Evolutionary conservation across 2,888 invertebrate species (phyloP).

Genomic region (Gastracanthus pulcherrimus): DNA sequence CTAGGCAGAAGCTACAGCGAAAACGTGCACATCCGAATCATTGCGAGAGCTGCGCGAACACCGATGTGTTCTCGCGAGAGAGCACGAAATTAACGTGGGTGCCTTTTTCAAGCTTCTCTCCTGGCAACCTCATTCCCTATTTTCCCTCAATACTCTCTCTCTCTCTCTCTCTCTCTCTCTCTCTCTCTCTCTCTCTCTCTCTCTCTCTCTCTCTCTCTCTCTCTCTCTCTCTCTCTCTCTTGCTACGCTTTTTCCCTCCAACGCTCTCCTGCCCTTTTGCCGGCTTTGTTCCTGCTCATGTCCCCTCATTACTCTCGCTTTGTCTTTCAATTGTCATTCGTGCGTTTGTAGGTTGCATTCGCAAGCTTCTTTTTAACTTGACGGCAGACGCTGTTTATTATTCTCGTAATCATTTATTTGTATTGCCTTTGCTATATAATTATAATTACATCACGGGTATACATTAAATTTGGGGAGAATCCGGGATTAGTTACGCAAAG

Average conservation of each 20-base stretch:
- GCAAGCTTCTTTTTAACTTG: background rate
- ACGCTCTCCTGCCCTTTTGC: constrained; percentile 48
- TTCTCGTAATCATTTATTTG: background rate
- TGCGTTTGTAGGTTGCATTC: constrained; percentile 7
- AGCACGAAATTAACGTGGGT: constrained; percentile 58
- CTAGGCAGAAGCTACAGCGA: background rate
- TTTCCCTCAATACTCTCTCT: constrained; percentile 27
- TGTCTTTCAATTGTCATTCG: constrained; percentile 40
- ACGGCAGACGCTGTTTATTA: background rate
- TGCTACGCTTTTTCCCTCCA: constrained; percentile 50
- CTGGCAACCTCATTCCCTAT: background rate
- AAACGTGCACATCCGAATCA: constrained; percentile 22
- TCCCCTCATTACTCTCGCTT: constrained; percentile 28
- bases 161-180: constrained; percentile 23
- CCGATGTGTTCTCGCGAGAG: constrained; percentile 50
- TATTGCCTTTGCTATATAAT: background rate
- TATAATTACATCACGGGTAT: background rate
- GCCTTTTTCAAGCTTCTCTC: constrained; percentile 52
- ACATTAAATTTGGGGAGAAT: too few relatives aligned
- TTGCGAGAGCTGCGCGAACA: background rate
- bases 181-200: background rate
- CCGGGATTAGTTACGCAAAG: too few relatives aligned
- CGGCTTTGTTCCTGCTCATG: constrained; percentile 56
- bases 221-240: constrained; percentile 44
- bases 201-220: constrained; percentile 44